Conservation (phyloP, 2,797 vertebrate species). For the Aeoliscus strigatus region DNA sequence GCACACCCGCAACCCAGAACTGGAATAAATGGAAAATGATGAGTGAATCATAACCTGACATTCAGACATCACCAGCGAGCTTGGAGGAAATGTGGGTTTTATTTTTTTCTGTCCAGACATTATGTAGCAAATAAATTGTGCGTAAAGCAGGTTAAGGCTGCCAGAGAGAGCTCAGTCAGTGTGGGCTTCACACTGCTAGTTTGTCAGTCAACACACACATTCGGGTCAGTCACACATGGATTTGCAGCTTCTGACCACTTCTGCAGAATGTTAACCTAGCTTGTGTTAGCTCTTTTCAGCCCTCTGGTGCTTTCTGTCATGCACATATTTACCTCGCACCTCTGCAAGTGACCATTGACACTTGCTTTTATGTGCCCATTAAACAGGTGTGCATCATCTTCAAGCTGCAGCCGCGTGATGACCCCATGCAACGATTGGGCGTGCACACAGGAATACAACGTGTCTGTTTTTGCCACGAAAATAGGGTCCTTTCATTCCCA, state of each 20-base stretch:
- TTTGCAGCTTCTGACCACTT: conserved; percentile 27
- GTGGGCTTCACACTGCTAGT: conserved; percentile 5
- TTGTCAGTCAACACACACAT: conserved; percentile 18
- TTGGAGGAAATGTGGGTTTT: background rate
- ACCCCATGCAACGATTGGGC: background rate
- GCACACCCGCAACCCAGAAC: too few relatives aligned
- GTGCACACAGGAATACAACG: conserved; percentile 5
- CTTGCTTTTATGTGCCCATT: conserved; percentile 24
- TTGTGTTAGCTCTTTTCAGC: conserved; percentile 6
- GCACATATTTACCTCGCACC: conserved; percentile 26
- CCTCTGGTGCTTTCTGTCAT: conserved; percentile 19
- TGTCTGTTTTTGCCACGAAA: conserved; percentile 1
- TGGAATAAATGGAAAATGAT: too few relatives aligned
- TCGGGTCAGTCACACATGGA: conserved; percentile 29
- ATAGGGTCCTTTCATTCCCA: conserved; percentile 19
- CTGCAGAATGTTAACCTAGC: conserved; percentile 6
- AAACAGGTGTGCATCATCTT: conserved; percentile 3
- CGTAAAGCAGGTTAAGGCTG: too few relatives aligned
- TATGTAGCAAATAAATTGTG: background rate
- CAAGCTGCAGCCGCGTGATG: background rate
- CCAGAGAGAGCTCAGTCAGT: too few relatives aligned
- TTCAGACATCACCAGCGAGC: background rate
- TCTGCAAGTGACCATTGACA: conserved; percentile 29
- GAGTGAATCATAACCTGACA: too few relatives aligned
- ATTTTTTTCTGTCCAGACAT: background rate